Conservation (phyloP, 2,888 invertebrate species). For the Glomeris marginata region DNA sequence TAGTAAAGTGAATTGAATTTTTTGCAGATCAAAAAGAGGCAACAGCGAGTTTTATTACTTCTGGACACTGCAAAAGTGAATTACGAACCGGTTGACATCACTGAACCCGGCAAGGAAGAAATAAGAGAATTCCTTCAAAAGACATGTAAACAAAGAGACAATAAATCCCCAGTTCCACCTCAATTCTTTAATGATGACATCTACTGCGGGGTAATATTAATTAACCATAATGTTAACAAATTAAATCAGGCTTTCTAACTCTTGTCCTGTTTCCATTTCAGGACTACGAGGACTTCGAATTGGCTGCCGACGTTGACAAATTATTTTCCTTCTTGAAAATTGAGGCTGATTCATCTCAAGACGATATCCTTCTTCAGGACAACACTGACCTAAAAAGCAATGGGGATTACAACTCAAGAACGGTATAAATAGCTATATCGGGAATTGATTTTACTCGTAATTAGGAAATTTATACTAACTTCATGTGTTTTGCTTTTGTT, state of each 20-base stretch:
- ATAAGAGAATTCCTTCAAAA: conserved; percentile 86
- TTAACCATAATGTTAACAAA: too few species aligned
- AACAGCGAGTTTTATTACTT: conserved; percentile 84
- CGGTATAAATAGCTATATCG: too few species aligned
- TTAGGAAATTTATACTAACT: too few species aligned
- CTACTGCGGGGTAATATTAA: conserved; percentile 69
- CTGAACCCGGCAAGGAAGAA: conserved; percentile 76
- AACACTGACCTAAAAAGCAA: too few species aligned
- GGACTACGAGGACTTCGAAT: conserved; percentile 87
- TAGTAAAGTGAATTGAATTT: conserved; percentile 4
- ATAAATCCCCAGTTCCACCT: conserved; percentile 71
- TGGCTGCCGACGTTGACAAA: conserved; percentile 14
- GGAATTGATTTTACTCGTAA: too few species aligned
- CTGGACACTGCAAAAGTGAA: conserved; percentile 79
- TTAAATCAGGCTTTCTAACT: conserved; percentile 7
- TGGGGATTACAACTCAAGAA: too few species aligned
- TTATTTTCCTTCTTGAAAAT: conserved; percentile 15
- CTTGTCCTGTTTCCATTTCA: conserved; percentile 31
- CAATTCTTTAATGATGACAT: conserved; percentile 86
- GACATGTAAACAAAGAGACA: conserved; percentile 40
- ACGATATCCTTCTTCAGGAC: too few species aligned
- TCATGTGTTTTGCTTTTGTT: too few species aligned
- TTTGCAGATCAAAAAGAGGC: conserved; percentile 82
- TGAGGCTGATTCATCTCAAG: neutral
- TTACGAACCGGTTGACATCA: conserved; percentile 83